Evolutionary conservation across 2,113 vertebrate genomes (phyloP), one percentile per base, ranked within the genome.

Genomic region (Carassius carassius): DNA sequence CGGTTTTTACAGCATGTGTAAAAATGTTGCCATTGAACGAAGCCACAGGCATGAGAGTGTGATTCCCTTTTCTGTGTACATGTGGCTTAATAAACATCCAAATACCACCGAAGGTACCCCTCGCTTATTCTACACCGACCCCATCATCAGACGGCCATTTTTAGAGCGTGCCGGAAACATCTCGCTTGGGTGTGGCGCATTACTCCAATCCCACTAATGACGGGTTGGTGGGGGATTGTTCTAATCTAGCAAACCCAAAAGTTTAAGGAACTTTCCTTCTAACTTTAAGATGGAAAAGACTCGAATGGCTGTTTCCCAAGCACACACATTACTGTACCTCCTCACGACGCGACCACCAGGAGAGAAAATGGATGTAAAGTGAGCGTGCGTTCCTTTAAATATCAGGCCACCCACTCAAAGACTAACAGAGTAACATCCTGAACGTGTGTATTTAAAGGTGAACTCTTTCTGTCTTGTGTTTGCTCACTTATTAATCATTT

Each of bases 221-320:
- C 84, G 93, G 93, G 90, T 89, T 94, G 92, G 91, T 93, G 92
- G 92, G 91, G 92, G 89, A 94, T 93, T 91, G 91, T 92, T 93
- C 90, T 92, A 92, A 92, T 94, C 91, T 91, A 92, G 88, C 88
- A 88, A 93, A 91, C 91, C 93, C 76, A 84, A 78, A 29, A 89
- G 78, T 86, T 88, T 90, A 89, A 84, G 88, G 90, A 91, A 93
- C 89, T 89, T 85, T 90, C 86, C 90, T 88, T 90, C 90, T 92
- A 90, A 92, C 93, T 93, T 92, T 89, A 86, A 93, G 87, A 89
- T 86, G 83, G 89, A 88, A 79, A 88, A 88, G 90, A 88, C 83
- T 87, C 90, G 87, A 65, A 65, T 49, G 84, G 84, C 88, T 87
- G 87, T 91, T 92, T 93, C 90, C 90, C 89, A 86, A 90, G 88